Evolutionary conservation across 2,113 vertebrate species (phyloP).

Genomic region (Oreochromis aureus): DNA sequence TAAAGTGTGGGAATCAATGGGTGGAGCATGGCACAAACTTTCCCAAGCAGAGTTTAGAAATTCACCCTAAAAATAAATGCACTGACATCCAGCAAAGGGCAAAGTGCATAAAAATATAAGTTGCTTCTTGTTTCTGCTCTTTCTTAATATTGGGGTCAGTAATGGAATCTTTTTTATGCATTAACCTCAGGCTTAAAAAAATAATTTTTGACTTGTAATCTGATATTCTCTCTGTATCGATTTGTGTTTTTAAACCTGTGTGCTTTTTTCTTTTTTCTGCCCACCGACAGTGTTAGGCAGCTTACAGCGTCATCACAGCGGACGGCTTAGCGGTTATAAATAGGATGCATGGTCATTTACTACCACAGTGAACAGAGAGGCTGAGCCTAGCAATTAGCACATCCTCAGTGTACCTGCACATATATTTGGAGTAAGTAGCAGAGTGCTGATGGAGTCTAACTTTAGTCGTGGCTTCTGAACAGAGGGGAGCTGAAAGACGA

Average conservation of each 20-base stretch:
- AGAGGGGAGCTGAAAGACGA: not conserved
- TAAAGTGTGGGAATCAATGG: not conserved
- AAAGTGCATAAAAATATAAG: not conserved
- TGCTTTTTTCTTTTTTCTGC: not conserved
- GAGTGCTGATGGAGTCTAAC: not conserved
- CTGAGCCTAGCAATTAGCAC: slow-evolving; percentile 21
- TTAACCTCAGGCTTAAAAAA: not conserved
- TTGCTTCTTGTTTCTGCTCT: not conserved
- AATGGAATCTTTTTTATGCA: not conserved
- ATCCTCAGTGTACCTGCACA: slow-evolving; percentile 17
- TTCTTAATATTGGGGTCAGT: not conserved
- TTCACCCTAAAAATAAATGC: not conserved
- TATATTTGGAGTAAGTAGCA: not conserved
- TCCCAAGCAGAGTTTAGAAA: not conserved
- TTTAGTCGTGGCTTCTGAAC: not conserved
- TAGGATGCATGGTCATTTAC: slow-evolving; percentile 68
- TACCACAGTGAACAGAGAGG: slow-evolving; percentile 40
- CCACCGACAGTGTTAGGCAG: slow-evolving; percentile 50
- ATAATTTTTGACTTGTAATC: not conserved
- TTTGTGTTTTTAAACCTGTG: not conserved
- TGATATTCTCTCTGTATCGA: not conserved
- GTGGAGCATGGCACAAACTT: not conserved
- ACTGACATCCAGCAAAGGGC: not conserved
- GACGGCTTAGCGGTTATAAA: slow-evolving; percentile 72
- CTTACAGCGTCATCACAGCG: slow-evolving; percentile 59